Percentiles rank a stretch among this genome's conserved stretches.
These are phyloP conservation scores for Microctenopoma steveboyesi DNA, from an alignment of 2,797 vertebrate species.

Conservation along the genomic window DNA sequence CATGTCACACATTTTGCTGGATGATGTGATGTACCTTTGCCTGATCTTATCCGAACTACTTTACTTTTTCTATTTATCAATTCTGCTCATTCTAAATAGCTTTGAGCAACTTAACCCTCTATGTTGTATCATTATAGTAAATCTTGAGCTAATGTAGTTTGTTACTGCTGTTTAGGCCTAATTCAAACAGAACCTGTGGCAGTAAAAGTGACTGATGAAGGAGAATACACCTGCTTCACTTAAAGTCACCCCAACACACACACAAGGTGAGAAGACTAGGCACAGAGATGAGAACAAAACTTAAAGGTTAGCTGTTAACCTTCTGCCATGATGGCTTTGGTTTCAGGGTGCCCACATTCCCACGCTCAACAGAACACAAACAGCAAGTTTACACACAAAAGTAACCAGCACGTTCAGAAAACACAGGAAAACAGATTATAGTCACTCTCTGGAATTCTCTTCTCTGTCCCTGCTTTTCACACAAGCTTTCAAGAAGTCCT, in stretches of 20 bases:
- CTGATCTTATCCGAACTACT: too few species aligned
- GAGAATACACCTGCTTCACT: not conserved
- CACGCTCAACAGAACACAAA: not conserved
- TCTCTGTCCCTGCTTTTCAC: conserved; percentile 22
- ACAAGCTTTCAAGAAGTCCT: conserved; percentile 43
- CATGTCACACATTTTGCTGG: too few species aligned
- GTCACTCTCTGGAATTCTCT: not conserved
- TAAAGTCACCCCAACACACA: too few species aligned
- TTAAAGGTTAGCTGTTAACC: not conserved
- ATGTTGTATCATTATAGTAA: too few species aligned
- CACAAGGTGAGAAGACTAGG: too few species aligned
- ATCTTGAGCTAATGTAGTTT: too few species aligned
- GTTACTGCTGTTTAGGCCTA: not conserved
- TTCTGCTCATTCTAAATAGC: too few species aligned
- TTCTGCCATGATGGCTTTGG: too few species aligned
- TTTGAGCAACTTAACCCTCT: too few species aligned
- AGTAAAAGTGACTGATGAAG: not conserved
- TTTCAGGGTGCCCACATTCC: too few species aligned
- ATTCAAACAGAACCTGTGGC: not conserved
- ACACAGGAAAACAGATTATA: conserved; percentile 1
- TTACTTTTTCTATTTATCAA: too few species aligned
- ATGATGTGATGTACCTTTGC: too few species aligned
- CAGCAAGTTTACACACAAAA: conserved; percentile 3
- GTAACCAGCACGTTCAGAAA: conserved; percentile 1
- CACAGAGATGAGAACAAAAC: not conserved